phyloP scores from a whole-genome alignment of 2,797 vertebrate species.

The Spea hammondii region DNA sequence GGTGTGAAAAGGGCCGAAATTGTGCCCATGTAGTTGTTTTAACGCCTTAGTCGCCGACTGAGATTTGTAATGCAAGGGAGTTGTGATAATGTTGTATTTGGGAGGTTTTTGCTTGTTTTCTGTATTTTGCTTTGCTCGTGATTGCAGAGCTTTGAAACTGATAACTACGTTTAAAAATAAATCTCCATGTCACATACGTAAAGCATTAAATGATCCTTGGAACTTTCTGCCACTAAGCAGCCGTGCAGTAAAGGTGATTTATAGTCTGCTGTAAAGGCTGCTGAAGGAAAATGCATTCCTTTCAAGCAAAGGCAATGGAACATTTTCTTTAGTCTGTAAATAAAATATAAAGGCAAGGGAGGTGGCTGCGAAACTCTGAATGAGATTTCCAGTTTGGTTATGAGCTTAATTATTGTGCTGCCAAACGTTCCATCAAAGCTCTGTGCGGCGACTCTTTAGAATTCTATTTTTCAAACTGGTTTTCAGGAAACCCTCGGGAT shows the following conservation, averaged over 20 bases:
- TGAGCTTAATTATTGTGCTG: not conserved
- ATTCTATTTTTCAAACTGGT: too few relatives aligned
- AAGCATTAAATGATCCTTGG: constrained; percentile 46
- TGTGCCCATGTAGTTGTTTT: too few relatives aligned
- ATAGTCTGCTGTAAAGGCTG: constrained; percentile 41
- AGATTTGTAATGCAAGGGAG: too few relatives aligned
- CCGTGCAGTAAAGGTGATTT: constrained; percentile 47
- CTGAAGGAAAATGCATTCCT: constrained; percentile 43
- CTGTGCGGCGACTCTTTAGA: not conserved
- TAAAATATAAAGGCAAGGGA: constrained; percentile 30
- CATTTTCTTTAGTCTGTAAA: constrained; percentile 35
- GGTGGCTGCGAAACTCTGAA: not conserved
- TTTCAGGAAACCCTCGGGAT: too few relatives aligned
- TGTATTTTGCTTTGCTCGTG: not conserved
- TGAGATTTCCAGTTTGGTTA: not conserved
- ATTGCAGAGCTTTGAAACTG: constrained; percentile 13
- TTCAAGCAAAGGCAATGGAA: constrained; percentile 34
- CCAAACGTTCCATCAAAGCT: not conserved
- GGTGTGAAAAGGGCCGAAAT: too few relatives aligned
- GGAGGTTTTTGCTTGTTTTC: not conserved
- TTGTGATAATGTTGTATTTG: too few relatives aligned
- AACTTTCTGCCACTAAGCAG: constrained; percentile 45
- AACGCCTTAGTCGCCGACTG: too few relatives aligned
- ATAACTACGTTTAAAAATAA: constrained; percentile 32
- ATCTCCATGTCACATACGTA: constrained; percentile 31